phyloP scores from a whole-genome alignment of 2,888 invertebrate genomes.

The Neocrepidodera transversa region DNA sequence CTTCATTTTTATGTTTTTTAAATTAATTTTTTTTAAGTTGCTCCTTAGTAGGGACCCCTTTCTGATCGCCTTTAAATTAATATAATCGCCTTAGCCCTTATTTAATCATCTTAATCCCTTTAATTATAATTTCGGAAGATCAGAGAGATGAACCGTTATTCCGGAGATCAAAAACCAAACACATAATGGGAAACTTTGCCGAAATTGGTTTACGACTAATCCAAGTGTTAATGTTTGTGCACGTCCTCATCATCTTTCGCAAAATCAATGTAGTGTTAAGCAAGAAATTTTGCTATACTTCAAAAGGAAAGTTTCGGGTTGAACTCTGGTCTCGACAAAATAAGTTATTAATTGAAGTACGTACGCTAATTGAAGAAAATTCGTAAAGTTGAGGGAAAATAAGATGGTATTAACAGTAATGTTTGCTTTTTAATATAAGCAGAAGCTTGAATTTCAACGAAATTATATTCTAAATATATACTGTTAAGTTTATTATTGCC shows the following conservation, averaged over 20 bases:
- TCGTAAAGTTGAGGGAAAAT: too few relatives aligned
- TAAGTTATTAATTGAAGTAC: too few relatives aligned
- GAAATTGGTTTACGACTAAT: conserved; percentile 36
- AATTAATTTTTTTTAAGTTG: too few relatives aligned
- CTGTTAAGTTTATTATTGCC: too few relatives aligned
- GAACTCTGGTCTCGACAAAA: too few relatives aligned
- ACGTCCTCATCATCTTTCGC: conserved; percentile 1
- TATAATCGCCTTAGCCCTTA: conserved; percentile 49
- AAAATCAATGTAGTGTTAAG: conserved; percentile 19
- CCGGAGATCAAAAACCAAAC: conserved; percentile 28
- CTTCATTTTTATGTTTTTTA: too few relatives aligned
- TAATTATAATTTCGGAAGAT: conserved; percentile 50
- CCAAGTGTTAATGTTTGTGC: conserved; percentile 34
- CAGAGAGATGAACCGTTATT: conserved; percentile 39
- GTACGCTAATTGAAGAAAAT: too few relatives aligned
- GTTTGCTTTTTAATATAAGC: too few relatives aligned
- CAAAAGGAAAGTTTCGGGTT: conserved; percentile 18
- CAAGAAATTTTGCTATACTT: conserved; percentile 14
- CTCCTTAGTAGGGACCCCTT: too few relatives aligned
- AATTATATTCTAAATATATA: too few relatives aligned
- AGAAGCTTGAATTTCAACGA: too few relatives aligned
- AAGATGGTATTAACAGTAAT: too few relatives aligned
- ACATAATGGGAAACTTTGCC: conserved; percentile 33
- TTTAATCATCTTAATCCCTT: conserved; percentile 50
- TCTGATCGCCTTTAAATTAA: conserved; percentile 41